Conservation (phyloP, 2,797 vertebrate genomes). For the Petrocephalus sullivani region DNA sequence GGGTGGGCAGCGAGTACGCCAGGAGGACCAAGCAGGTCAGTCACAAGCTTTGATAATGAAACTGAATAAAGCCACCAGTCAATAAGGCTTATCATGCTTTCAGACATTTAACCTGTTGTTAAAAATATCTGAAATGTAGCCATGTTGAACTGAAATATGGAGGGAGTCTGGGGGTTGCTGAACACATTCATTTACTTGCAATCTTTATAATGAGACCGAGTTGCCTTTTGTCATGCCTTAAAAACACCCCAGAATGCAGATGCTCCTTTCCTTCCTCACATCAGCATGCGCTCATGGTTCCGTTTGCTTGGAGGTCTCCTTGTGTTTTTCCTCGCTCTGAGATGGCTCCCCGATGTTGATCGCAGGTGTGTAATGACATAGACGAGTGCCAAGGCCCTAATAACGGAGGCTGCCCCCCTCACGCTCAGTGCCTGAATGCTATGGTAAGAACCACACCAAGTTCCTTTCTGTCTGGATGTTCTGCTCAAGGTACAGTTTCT, state of each 20-base stretch:
- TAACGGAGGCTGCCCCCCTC: constrained; percentile 77
- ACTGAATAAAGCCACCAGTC: constrained; percentile 14
- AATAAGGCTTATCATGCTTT: neutral
- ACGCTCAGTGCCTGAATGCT: constrained; percentile 87
- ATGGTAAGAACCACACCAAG: constrained; percentile 62
- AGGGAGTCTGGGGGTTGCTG: neutral
- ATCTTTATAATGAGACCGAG: neutral
- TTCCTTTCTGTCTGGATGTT: neutral
- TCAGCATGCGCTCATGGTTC: neutral
- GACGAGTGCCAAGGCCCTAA: constrained; percentile 79
- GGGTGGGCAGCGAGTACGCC: constrained; percentile 74
- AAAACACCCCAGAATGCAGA: neutral
- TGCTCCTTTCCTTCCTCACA: neutral
- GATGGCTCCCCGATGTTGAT: neutral
- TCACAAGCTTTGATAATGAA: neutral
- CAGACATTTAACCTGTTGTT: neutral
- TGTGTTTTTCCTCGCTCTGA: neutral
- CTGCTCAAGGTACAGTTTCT: neutral
- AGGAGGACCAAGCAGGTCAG: constrained; percentile 78
- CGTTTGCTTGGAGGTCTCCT: neutral
- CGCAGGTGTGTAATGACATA: constrained; percentile 69
- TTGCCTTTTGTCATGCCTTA: neutral
- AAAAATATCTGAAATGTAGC: neutral
- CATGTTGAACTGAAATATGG: neutral
- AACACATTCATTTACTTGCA: neutral